Conservation (phyloP, 2,888 invertebrate species). For the Lasiommata megera region DNA sequence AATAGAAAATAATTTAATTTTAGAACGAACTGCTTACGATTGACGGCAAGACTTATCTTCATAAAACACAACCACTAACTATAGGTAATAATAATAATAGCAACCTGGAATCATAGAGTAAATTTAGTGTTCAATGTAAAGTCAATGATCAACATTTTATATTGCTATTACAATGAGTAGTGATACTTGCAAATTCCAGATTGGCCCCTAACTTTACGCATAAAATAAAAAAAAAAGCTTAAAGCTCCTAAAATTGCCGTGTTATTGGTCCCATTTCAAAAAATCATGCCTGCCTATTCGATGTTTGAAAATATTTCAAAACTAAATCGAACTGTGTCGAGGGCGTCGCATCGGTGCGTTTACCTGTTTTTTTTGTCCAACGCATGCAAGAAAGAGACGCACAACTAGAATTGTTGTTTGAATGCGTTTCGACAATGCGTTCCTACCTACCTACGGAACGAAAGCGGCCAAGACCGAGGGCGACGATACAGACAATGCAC, state of each 20-base stretch:
- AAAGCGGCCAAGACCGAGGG: conserved; percentile 69
- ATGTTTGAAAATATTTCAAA: conserved; percentile 21
- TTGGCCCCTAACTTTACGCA: background rate
- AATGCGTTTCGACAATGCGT: conserved; percentile 59
- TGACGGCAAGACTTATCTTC: no score
- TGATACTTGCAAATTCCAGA: conserved; percentile 1
- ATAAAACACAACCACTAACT: no score
- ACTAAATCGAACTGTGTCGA: conserved; percentile 27
- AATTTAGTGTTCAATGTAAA: background rate
- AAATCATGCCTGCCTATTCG: background rate
- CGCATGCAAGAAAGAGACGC: conserved; percentile 63
- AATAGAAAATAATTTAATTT: no score
- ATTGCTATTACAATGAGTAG: background rate
- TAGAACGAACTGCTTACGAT: no score
- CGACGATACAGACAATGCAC: conserved; percentile 77
- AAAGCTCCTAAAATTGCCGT: conserved; percentile 5
- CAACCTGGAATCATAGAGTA: background rate
- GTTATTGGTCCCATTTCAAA: conserved; percentile 6
- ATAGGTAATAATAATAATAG: no score
- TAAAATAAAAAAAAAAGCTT: background rate
- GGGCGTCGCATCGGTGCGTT: conserved; percentile 38
- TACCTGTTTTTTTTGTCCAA: conserved; percentile 67
- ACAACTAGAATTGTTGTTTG: conserved; percentile 54
- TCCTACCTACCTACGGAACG: conserved; percentile 56
- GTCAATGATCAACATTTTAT: background rate